These are phyloP conservation scores for Macrotus californicus DNA, from an alignment of 2,113 vertebrate species.

Conservation along the genomic window DNA sequence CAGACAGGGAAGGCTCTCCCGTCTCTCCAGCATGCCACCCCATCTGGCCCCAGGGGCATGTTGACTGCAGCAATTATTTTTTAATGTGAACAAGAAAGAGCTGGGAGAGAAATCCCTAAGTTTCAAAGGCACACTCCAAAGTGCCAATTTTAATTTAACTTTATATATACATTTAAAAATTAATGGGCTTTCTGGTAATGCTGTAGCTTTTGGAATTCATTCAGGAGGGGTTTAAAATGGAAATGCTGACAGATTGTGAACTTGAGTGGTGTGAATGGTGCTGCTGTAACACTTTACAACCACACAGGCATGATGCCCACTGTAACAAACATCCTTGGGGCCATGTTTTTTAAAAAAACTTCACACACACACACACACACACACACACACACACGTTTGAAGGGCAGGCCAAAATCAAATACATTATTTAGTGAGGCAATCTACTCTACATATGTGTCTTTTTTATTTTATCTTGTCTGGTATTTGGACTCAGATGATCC, in stretches of 20 bases:
- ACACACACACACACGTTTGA: neutral
- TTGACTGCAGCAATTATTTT: neutral
- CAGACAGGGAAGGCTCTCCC: neutral
- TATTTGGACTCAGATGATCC: neutral
- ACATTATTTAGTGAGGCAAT: neutral
- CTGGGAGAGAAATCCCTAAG: neutral
- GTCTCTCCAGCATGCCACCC: neutral
- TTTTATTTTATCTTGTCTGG: neutral
- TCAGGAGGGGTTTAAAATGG: conserved; percentile 49
- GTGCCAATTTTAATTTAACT: conserved; percentile 1
- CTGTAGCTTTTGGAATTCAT: conserved; percentile 41
- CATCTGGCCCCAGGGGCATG: neutral
- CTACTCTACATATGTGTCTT: neutral
- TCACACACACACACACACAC: neutral
- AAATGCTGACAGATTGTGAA: conserved; percentile 51
- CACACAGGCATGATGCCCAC: neutral
- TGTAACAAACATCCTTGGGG: neutral
- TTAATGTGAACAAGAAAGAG: neutral
- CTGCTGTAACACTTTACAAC: neutral
- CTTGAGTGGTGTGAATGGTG: neutral
- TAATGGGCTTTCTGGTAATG: conserved; percentile 10
- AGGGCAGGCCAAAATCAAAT: neutral
- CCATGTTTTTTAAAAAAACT: neutral
- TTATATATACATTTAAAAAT: conserved; percentile 51
- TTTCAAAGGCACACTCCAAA: neutral